phyloP scores from a whole-genome alignment of 2,113 vertebrate species.

The Festucalex cinctus region DNA sequence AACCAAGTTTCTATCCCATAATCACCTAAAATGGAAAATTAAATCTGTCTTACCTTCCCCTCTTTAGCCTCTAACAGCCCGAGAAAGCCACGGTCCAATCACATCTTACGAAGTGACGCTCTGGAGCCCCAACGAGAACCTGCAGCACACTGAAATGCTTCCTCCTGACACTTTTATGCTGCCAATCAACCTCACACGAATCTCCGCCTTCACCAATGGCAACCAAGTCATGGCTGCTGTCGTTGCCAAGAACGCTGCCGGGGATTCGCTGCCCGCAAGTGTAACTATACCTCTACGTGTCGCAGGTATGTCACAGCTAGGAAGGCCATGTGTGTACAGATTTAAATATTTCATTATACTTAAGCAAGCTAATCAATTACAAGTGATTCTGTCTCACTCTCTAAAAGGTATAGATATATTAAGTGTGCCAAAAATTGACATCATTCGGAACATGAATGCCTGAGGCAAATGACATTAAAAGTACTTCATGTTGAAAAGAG shows the following conservation, averaged over 20 bases:
- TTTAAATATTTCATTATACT: neutral
- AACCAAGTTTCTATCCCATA: neutral
- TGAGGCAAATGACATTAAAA: too few species aligned
- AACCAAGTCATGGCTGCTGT: constrained; percentile 46
- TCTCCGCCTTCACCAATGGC: constrained; percentile 11
- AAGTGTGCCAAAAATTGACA: too few species aligned
- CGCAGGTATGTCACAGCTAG: constrained; percentile 46
- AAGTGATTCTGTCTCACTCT: too few species aligned
- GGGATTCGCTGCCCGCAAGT: constrained; percentile 50
- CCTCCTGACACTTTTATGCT: neutral
- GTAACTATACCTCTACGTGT: constrained; percentile 40
- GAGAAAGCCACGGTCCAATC: constrained; percentile 62
- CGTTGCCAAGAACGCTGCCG: constrained; percentile 47
- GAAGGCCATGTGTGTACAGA: neutral
- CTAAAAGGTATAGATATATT: too few species aligned
- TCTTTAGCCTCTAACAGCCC: constrained; percentile 56
- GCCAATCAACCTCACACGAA: constrained; percentile 52
- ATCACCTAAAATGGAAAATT: neutral
- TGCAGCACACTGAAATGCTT: constrained; percentile 20
- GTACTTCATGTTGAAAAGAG: too few species aligned
- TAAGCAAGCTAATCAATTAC: neutral
- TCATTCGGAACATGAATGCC: too few species aligned
- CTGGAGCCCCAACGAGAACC: constrained; percentile 42
- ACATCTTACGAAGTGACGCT: constrained; percentile 58
- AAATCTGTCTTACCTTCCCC: neutral